Evolutionary conservation across 2,888 invertebrate species (phyloP).

Genomic region (Cheilosia urbana): DNA sequence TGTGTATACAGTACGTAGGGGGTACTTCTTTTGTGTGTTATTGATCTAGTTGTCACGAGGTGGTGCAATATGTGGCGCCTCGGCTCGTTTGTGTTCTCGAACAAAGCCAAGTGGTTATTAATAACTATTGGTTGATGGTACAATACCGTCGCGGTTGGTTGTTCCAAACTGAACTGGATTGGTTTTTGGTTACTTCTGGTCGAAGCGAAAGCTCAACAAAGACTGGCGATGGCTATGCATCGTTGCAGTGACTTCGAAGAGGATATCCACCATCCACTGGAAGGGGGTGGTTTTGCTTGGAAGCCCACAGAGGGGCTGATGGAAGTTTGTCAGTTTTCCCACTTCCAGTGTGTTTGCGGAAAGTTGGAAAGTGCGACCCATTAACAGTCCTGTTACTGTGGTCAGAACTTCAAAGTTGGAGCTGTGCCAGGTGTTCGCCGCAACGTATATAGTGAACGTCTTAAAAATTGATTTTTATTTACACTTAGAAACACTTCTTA

Average conservation of each 20-base stretch:
- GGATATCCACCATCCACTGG: constrained; percentile 30
- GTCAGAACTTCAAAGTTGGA: constrained; percentile 36
- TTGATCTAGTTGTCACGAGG: constrained; percentile 62
- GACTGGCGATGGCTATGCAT: constrained; percentile 78
- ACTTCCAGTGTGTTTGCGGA: constrained; percentile 45
- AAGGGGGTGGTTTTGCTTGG: constrained; percentile 52
- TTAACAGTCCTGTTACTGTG: constrained; percentile 5
- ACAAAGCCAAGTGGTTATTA: constrained; percentile 56
- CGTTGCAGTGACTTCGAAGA: constrained; percentile 48
- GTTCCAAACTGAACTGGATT: constrained; percentile 33
- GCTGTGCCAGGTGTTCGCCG: constrained; percentile 47
- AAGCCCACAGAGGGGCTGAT: constrained; percentile 29
- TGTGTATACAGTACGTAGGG: too few relatives aligned
- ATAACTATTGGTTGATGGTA: constrained; percentile 31
- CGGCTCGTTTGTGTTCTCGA: constrained; percentile 46
- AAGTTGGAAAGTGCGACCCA: constrained; percentile 40
- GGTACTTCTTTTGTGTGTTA: constrained; percentile 37
- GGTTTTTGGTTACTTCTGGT: constrained; percentile 57
- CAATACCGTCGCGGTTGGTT: constrained; percentile 61
- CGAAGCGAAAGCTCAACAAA: constrained; percentile 84
- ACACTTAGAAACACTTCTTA: constrained; percentile 7
- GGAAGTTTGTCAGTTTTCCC: constrained; percentile 5
- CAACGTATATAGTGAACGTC: constrained; percentile 20
- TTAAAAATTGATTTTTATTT: constrained; percentile 6
- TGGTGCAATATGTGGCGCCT: constrained; percentile 64